phyloP scores from a whole-genome alignment of 2,113 vertebrate species.

The Synchiropus splendidus region DNA sequence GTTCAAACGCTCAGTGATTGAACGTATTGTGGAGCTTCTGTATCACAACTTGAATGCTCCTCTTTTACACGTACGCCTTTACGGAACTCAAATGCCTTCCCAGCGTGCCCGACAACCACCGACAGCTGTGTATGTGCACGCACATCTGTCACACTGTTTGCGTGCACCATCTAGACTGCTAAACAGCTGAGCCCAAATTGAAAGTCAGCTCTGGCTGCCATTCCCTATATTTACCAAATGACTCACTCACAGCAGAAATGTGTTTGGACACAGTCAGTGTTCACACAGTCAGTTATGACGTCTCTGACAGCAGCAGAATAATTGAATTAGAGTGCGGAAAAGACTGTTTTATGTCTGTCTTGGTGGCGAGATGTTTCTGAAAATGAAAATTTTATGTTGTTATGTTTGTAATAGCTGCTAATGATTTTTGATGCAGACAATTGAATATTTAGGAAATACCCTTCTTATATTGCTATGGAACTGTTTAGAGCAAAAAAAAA shows the following conservation, averaged over 20 bases:
- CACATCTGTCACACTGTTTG: constrained; percentile 32
- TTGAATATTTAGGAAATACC: no score
- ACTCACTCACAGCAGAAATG: constrained; percentile 46
- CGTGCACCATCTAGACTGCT: constrained; percentile 45
- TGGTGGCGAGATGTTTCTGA: no score
- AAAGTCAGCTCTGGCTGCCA: constrained; percentile 52
- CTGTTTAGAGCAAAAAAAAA: no score
- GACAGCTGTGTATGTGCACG: constrained; percentile 33
- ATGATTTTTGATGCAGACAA: no score
- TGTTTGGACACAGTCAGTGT: constrained; percentile 49
- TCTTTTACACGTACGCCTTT: no score
- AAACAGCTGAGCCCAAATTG: constrained; percentile 62
- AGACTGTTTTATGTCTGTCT: no score
- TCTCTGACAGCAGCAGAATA: constrained; percentile 40
- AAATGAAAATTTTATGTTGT: no score
- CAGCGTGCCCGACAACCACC: constrained; percentile 4
- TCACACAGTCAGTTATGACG: constrained; percentile 38
- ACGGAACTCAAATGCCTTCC: constrained; percentile 1
- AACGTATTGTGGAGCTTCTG: no score
- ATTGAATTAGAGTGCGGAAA: constrained; percentile 13
- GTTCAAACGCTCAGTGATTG: no score
- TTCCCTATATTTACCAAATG: constrained; percentile 54
- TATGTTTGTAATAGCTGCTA: no score
- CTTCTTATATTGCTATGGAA: no score
- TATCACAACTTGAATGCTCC: no score